These are phyloP conservation scores for Mus pahari DNA, from an alignment of 2,113 vertebrate genomes.

Conservation along the genomic window DNA sequence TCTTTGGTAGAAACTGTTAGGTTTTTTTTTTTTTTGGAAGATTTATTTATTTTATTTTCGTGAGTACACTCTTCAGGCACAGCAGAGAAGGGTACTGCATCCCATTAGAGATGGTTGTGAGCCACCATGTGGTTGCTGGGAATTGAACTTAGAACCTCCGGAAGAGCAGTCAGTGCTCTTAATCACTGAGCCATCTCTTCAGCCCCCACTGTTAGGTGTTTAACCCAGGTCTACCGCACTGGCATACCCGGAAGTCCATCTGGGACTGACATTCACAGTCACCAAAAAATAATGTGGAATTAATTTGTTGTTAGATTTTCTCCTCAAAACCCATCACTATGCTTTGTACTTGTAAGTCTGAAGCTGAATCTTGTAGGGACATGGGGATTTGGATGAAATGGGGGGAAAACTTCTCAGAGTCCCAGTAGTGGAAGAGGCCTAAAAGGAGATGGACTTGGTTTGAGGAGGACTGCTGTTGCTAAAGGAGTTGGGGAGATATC, in stretches of 20 bases:
- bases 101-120: too few relatives aligned
- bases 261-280: constrained; percentile 3
- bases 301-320: constrained; percentile 19
- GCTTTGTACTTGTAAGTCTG: constrained; percentile 15
- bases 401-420: not conserved
- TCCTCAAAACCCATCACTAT: constrained; percentile 11
- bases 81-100: too few relatives aligned
- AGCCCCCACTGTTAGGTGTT: not conserved
- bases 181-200: too few relatives aligned
- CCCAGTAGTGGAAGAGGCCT: not conserved
- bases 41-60: too few relatives aligned
- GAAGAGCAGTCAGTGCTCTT: too few relatives aligned
- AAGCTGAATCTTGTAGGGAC: constrained; percentile 33
- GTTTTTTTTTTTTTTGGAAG: not conserved
- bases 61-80: too few relatives aligned
- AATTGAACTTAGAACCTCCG: too few relatives aligned
- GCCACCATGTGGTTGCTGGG: too few relatives aligned
- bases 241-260: not conserved
- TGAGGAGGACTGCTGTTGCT: not conserved
- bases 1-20: not conserved
- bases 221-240: not conserved
- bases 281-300: constrained; percentile 23
- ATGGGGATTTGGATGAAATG: not conserved
- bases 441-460: not conserved
- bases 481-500: not conserved